phyloP scores from a whole-genome alignment of 2,888 invertebrate genomes.

The Acleris emargana region DNA sequence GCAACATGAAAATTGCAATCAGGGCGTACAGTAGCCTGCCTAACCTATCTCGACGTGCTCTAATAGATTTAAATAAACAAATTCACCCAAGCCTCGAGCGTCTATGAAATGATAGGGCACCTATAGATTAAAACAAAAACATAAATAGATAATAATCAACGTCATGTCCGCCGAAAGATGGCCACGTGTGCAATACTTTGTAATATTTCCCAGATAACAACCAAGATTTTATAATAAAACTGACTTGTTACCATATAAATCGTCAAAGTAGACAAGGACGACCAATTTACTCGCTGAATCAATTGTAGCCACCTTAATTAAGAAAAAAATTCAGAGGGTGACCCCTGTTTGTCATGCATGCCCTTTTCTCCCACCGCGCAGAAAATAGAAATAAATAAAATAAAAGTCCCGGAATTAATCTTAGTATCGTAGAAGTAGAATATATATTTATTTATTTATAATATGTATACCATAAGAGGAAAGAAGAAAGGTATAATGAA shows the following conservation, averaged over 20 bases:
- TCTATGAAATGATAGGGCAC: too few species aligned
- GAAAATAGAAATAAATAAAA: background rate
- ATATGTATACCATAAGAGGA: too few species aligned
- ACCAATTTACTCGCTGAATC: slow-evolving; percentile 6
- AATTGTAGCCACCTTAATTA: slow-evolving; percentile 40
- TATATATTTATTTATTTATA: too few species aligned
- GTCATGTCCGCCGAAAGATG: too few species aligned
- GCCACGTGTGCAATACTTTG: background rate
- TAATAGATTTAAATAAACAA: background rate
- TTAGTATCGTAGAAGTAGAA: too few species aligned
- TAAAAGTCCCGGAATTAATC: too few species aligned
- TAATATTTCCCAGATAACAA: background rate
- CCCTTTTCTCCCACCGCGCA: slow-evolving; percentile 19
- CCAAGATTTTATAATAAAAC: slow-evolving; percentile 4
- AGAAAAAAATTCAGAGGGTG: slow-evolving; percentile 44
- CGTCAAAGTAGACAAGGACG: background rate
- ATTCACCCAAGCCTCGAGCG: background rate
- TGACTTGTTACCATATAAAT: background rate
- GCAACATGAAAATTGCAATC: background rate
- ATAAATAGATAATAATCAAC: too few species aligned
- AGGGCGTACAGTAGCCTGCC: background rate
- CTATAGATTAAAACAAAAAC: too few species aligned
- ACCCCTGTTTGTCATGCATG: slow-evolving; percentile 43
- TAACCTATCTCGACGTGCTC: background rate
- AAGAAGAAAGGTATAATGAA: too few species aligned